Evolutionary conservation across 1,140 invertebrate genomes (phyloP).

Genomic region (Triops longicaudatus): DNA sequence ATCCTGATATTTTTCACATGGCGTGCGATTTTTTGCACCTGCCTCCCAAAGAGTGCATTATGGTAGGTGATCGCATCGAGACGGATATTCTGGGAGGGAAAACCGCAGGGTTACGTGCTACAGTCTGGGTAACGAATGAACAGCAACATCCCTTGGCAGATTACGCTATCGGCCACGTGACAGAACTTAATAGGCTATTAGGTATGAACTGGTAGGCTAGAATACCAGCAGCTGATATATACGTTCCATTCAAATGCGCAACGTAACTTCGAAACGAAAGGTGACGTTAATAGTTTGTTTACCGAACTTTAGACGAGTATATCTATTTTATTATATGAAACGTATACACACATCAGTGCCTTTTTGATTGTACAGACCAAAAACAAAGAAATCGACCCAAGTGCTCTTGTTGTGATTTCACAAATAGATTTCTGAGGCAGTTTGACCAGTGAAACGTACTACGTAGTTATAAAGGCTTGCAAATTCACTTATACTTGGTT

Average conservation of each 20-base stretch:
- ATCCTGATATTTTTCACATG: slow-evolving; percentile 56
- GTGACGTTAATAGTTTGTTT: too few species aligned
- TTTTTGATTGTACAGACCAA: too few species aligned
- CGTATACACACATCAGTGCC: too few species aligned
- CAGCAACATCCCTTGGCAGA: slow-evolving; percentile 33
- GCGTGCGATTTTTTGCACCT: slow-evolving; percentile 65
- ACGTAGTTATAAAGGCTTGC: neutral
- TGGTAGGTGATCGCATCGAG: slow-evolving; percentile 77
- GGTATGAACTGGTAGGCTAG: neutral
- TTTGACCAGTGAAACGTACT: too few species aligned
- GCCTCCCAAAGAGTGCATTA: slow-evolving; percentile 60
- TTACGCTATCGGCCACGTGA: slow-evolving; percentile 32
- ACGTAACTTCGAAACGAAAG: neutral
- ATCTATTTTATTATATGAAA: too few species aligned
- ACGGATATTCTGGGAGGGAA: slow-evolving; percentile 74
- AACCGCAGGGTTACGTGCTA: slow-evolving; percentile 60
- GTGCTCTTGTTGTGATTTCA: too few species aligned
- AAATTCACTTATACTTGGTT: neutral
- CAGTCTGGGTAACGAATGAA: slow-evolving; percentile 61
- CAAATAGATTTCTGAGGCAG: too few species aligned
- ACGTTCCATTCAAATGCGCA: neutral
- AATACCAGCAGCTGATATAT: neutral
- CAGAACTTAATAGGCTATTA: slow-evolving; percentile 26
- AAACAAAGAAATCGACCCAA: too few species aligned
- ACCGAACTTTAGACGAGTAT: too few species aligned